Percentiles rank a stretch among this genome's conserved stretches.
Conservation (phyloP, 1,140 invertebrate genomes). For the Zophobas morio region DNA sequence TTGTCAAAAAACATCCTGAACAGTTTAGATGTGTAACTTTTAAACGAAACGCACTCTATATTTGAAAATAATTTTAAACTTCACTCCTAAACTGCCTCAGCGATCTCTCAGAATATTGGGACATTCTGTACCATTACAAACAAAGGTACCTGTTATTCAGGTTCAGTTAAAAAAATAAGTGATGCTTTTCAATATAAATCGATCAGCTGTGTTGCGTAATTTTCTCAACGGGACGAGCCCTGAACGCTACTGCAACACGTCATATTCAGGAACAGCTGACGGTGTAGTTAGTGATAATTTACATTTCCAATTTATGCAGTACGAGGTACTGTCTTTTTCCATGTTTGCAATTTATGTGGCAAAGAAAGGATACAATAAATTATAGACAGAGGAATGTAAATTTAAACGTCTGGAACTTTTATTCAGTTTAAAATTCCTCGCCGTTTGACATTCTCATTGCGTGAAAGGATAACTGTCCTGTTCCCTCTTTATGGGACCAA, state of each 20-base stretch:
- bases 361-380: conserved; percentile 40
- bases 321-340: conserved; percentile 31
- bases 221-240: conserved; percentile 25
- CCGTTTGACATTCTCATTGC: conserved; percentile 35
- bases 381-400: conserved; percentile 37
- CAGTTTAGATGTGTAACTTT: no score
- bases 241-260: conserved; percentile 25
- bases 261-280: conserved; percentile 49
- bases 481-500: conserved; percentile 30
- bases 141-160: no score
- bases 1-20: no score
- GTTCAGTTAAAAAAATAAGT: no score
- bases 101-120: no score
- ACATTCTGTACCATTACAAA: no score
- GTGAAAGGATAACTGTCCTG: conserved; percentile 38
- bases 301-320: conserved; percentile 50
- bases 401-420: conserved; percentile 34
- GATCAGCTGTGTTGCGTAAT: conserved; percentile 18
- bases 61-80: no score
- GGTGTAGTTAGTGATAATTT: conserved; percentile 48
- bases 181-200: not conserved
- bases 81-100: no score
- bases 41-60: no score
- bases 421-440: conserved; percentile 27
- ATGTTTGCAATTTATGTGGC: conserved; percentile 34